Evolutionary conservation across 2,113 vertebrate genomes (phyloP), one percentile per base, ranked within the genome.

Genomic region (Hemicordylus capensis): DNA sequence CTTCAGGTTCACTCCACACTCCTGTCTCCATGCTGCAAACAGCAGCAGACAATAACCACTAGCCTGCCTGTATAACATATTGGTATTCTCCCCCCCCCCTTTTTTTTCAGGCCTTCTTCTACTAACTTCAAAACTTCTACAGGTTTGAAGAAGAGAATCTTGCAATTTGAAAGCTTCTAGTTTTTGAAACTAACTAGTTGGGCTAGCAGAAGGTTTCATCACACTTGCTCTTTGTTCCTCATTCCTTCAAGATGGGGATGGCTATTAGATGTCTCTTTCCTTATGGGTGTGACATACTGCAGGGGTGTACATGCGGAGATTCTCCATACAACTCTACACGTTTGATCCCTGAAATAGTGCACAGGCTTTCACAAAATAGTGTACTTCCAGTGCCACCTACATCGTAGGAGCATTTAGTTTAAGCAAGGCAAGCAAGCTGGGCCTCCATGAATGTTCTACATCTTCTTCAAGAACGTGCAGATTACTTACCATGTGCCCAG

Each of bases 401-500:
- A 39, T 42, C 66, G 63, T 15, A 59, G 7, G 24, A 70, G 24
- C 48, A 81, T 31, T 58, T 24, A 31, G 46, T 44, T 78, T 19
- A 78, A 66, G 44, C 42, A 67, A 46, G 44, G 42, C 3, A 82
- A 59, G 80, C 37, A 58, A 58, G 26, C 31, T n/a, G 24, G 37
- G 46, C n/a, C 26, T 58, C 1, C 19, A 17, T 44, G 42, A 7
- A 58, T 70, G n/a, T 84, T 46, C 70, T 26, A 26, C 58, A 70
- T 69, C 34, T 28, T 31, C 64, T 59, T 6, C 44, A 20, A 76
- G 3, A 44, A 9, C 39, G 46, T 31, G 24, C 5, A n/a, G 64
- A 34, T 10, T 31, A 85, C 94, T 97, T 93, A 99, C 99, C 99
- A 99, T 99, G 94, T 99, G 99, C 20, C 99, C 99, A 1, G 99